Percentiles rank a stretch among this genome's conserved stretches.
Conservation (phyloP, 1,140 invertebrate genomes). For the Cydia strobilella region DNA sequence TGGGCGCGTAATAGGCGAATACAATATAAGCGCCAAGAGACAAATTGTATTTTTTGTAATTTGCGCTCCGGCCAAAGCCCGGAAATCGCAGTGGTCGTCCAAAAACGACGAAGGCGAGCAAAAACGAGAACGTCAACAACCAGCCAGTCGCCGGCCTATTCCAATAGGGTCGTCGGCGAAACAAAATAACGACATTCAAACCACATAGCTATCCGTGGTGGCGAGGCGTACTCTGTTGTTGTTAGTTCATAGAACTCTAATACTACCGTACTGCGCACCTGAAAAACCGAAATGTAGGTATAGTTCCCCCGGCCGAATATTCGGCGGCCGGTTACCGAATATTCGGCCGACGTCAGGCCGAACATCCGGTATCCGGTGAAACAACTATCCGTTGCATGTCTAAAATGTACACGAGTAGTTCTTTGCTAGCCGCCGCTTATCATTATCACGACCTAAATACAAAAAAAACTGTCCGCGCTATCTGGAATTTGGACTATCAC, state of each 20-base stretch:
- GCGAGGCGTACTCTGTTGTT: too few relatives aligned
- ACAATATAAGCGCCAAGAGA: slow-evolving; percentile 33
- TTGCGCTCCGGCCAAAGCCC: slow-evolving; percentile 41
- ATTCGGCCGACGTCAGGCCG: too few relatives aligned
- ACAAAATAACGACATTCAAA: slow-evolving; percentile 11
- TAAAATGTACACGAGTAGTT: neutral
- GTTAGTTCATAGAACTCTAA: too few relatives aligned
- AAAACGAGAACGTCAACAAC: slow-evolving; percentile 58
- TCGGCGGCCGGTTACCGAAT: too few relatives aligned
- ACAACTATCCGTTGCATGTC: too few relatives aligned
- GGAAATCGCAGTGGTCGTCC: slow-evolving; percentile 59
- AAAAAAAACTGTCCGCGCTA: neutral
- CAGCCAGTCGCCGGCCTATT: slow-evolving; percentile 39
- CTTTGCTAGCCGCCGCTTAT: neutral
- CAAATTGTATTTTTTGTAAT: slow-evolving; percentile 48
- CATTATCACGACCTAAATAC: slow-evolving; percentile 11
- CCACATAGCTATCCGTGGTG: neutral
- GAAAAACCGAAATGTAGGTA: too few relatives aligned
- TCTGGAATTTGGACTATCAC: slow-evolving; percentile 3
- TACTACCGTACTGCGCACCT: too few relatives aligned
- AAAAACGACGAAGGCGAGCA: slow-evolving; percentile 66
- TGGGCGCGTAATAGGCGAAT: slow-evolving; percentile 29
- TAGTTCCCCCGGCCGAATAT: too few relatives aligned
- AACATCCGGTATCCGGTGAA: too few relatives aligned
- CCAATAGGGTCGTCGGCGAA: neutral